Percentiles rank a stretch among this genome's conserved stretches.
These are phyloP conservation scores for Puma concolor DNA, from an alignment of 2,113 vertebrate genomes.

Conservation along the genomic window DNA sequence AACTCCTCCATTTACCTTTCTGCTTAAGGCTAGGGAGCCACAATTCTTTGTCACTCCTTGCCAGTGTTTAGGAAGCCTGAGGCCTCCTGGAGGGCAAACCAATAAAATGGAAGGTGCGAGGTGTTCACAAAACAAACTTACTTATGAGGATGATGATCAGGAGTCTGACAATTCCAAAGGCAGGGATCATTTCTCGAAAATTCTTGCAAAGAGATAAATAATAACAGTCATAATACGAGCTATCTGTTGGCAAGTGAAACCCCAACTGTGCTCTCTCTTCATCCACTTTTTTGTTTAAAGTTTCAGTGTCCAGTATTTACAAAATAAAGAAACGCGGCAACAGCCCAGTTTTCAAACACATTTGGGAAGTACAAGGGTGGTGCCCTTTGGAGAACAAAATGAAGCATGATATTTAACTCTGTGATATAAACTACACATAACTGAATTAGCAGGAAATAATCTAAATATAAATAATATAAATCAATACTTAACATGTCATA, in stretches of 20 bases:
- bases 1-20: not conserved
- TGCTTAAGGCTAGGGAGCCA: not conserved
- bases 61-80: not conserved
- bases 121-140: constrained; percentile 77
- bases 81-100: not conserved
- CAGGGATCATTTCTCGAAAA: constrained; percentile 93
- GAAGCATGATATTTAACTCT: constrained; percentile 17
- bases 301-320: not conserved
- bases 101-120: not conserved
- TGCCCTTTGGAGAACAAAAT: constrained; percentile 16
- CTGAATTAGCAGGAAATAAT: not conserved
- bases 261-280: not conserved
- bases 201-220: constrained; percentile 86
- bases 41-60: not conserved
- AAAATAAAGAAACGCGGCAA: not conserved
- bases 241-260: not conserved
- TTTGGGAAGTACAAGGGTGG: not conserved
- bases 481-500: not conserved
- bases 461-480: constrained; percentile 46
- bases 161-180: constrained; percentile 91
- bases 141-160: constrained; percentile 87
- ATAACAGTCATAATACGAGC: not conserved
- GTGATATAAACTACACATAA: not conserved
- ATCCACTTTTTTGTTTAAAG: not conserved
- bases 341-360: constrained; percentile 19